These are phyloP conservation scores for Pomacea maculata DNA, from an alignment of 1,140 invertebrate species.

Conservation along the genomic window DNA sequence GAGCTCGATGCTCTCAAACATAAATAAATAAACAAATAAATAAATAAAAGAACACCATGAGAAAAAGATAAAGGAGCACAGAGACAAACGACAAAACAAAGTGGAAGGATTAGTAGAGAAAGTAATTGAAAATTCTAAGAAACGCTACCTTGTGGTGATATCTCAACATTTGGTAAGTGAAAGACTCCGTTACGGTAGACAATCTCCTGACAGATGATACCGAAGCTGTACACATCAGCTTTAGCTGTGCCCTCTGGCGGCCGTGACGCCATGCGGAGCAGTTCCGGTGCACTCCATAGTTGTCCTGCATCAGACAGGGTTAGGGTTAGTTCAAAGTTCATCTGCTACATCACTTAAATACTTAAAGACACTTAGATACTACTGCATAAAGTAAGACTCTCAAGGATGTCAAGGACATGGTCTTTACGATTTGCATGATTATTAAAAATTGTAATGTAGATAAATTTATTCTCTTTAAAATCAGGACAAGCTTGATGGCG, in stretches of 20 bases:
- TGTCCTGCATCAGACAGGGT: conserved; percentile 39
- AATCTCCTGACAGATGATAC: conserved; percentile 91
- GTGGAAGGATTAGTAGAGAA: too few relatives aligned
- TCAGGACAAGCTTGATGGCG: too few relatives aligned
- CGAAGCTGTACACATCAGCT: conserved; percentile 96
- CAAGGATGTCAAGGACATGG: too few relatives aligned
- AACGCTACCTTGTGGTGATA: conserved; percentile 66
- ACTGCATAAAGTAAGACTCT: too few relatives aligned
- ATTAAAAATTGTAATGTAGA: too few relatives aligned
- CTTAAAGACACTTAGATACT: too few relatives aligned
- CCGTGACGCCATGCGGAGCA: conserved; percentile 70
- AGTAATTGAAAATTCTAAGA: conserved; percentile 63
- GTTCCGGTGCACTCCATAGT: conserved; percentile 93
- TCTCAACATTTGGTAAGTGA: conserved; percentile 79
- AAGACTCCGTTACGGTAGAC: conserved; percentile 81
- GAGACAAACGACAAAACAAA: not conserved
- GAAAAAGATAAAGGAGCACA: not conserved
- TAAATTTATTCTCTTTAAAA: too few relatives aligned
- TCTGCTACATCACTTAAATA: not conserved
- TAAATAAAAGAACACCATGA: not conserved
- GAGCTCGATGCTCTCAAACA: too few relatives aligned
- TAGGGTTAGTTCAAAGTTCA: not conserved
- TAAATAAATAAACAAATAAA: too few relatives aligned
- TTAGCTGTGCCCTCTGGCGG: conserved; percentile 77
- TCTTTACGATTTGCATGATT: too few relatives aligned